Conservation (phyloP, 1,140 invertebrate genomes). For the Achroia grisella region DNA sequence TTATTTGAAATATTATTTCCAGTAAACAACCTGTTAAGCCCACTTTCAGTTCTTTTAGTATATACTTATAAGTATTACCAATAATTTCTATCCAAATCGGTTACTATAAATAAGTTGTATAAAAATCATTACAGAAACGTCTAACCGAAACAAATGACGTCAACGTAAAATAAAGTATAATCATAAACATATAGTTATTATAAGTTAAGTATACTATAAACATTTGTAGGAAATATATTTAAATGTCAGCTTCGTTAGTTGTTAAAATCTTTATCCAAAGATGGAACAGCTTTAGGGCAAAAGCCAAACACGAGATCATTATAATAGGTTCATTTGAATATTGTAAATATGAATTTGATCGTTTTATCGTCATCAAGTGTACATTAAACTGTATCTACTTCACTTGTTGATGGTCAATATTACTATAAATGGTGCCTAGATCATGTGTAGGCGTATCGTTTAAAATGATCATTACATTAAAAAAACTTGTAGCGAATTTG, state of each 20-base stretch:
- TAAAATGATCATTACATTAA: slow-evolving; percentile 17
- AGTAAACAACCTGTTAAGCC: no score
- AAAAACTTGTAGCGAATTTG: no score
- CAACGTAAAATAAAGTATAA: no score
- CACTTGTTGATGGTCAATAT: slow-evolving; percentile 14
- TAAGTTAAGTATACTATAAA: neutral
- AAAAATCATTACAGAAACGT: no score
- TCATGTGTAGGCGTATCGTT: slow-evolving; percentile 23
- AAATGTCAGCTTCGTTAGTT: neutral
- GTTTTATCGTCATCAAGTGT: no score
- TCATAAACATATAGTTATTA: no score
- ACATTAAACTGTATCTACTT: neutral
- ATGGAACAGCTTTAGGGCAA: neutral
- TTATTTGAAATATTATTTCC: no score
- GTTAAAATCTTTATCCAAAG: neutral
- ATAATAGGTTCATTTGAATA: neutral
- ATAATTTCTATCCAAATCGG: neutral
- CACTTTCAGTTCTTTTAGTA: neutral
- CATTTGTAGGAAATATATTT: neutral
- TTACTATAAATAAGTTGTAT: no score
- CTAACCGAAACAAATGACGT: no score
- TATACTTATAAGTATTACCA: no score
- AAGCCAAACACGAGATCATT: neutral
- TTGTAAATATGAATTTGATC: neutral
- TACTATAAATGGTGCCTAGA: slow-evolving; percentile 26